Percentiles rank a stretch among this genome's conserved stretches.
Conservation (phyloP, 1,140 invertebrate species). For the Formica selysi region DNA sequence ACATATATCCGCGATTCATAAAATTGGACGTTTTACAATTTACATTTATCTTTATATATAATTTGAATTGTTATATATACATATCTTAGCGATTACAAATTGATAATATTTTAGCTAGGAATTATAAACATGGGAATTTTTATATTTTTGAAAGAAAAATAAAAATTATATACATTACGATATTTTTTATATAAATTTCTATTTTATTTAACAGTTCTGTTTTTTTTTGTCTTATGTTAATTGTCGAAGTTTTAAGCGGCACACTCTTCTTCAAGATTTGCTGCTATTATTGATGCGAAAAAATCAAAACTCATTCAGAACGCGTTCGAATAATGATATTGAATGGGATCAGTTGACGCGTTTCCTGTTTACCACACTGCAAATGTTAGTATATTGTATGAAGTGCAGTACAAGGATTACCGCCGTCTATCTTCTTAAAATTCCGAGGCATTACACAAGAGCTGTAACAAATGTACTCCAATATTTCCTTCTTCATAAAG, state of each 20-base stretch:
- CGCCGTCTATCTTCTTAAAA: conserved; percentile 25
- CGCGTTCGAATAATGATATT: neutral
- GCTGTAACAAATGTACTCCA: conserved; percentile 8
- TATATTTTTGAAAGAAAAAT: neutral
- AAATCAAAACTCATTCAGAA: neutral
- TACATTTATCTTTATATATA: neutral
- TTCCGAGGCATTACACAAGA: neutral
- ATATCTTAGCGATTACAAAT: neutral
- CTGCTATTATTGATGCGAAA: neutral
- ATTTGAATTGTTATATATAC: neutral
- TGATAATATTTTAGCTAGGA: neutral
- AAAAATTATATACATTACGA: neutral
- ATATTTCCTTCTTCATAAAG: conserved; percentile 34
- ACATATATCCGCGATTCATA: neutral
- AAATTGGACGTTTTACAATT: neutral
- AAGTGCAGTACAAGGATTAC: neutral
- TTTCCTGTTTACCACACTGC: neutral
- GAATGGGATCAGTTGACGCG: neutral
- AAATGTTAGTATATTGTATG: neutral
- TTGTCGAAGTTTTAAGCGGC: neutral
- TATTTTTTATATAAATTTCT: neutral
- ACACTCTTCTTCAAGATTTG: conserved; percentile 12
- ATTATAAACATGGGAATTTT: neutral
- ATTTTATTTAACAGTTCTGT: neutral
- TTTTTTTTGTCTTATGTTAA: neutral